phyloP scores from a whole-genome alignment of 2,797 vertebrate genomes.

The Enteromius paludinosus region DNA sequence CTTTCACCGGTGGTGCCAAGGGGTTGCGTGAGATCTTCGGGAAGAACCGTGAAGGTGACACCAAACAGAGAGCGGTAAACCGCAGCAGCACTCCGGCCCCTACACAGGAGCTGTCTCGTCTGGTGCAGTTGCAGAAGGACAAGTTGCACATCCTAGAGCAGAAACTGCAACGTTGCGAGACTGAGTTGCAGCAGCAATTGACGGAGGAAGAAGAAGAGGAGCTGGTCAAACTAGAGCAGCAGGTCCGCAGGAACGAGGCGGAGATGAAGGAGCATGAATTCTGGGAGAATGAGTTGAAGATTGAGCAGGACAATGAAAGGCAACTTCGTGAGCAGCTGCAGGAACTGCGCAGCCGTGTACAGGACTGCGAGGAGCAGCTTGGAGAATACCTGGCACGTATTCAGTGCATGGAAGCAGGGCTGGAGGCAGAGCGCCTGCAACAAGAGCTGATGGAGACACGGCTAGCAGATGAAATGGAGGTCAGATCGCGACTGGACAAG shows the following conservation, averaged over 20 bases:
- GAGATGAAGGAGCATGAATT: slow-evolving; percentile 95
- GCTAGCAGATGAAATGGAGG: slow-evolving; percentile 80
- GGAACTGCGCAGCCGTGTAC: slow-evolving; percentile 84
- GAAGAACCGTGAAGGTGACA: slow-evolving; percentile 85
- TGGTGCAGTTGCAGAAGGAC: slow-evolving; percentile 90
- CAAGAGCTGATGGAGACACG: slow-evolving; percentile 69
- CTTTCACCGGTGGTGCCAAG: slow-evolving; percentile 89
- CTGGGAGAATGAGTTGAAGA: slow-evolving; percentile 94
- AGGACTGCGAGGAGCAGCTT: slow-evolving; percentile 85
- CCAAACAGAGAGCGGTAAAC: slow-evolving; percentile 77
- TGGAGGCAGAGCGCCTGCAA: slow-evolving; percentile 87
- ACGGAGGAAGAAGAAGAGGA: slow-evolving; percentile 80
- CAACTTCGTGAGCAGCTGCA: slow-evolving; percentile 88
- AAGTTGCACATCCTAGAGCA: slow-evolving; percentile 88
- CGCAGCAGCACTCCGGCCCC: slow-evolving; percentile 68
- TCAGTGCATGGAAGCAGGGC: slow-evolving; percentile 85
- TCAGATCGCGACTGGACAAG: slow-evolving; percentile 83
- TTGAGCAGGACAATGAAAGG: slow-evolving; percentile 91
- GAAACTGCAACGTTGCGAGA: slow-evolving; percentile 86
- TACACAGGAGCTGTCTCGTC: slow-evolving; percentile 84
- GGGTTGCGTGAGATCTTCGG: slow-evolving; percentile 92
- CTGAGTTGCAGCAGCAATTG: slow-evolving; percentile 79
- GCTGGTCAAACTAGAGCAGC: slow-evolving; percentile 87
- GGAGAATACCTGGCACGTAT: slow-evolving; percentile 83
- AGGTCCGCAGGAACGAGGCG: slow-evolving; percentile 88